Evolutionary conservation across 2,888 invertebrate genomes (phyloP).

Genomic region (Meliscaeva auricollis): DNA sequence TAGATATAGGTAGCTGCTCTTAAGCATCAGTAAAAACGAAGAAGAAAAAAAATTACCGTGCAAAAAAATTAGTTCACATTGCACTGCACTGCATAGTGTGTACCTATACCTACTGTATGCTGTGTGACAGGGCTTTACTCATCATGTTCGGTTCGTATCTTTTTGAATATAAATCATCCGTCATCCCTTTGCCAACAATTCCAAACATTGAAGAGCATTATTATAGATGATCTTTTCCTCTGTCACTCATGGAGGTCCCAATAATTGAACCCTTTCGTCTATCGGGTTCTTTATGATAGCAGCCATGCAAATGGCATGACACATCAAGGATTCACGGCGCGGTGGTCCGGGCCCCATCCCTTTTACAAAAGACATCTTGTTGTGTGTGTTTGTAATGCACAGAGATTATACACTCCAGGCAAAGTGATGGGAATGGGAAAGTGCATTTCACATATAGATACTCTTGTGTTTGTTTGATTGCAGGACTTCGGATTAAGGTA

Average conservation of each 20-base stretch:
- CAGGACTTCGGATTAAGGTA: constrained; percentile 74
- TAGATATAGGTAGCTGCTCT: constrained; percentile 14
- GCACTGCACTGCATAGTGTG: not conserved
- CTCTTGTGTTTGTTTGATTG: constrained; percentile 68
- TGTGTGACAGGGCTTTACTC: constrained; percentile 60
- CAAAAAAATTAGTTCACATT: constrained; percentile 75
- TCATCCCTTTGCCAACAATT: constrained; percentile 57
- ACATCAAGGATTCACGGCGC: constrained; percentile 41
- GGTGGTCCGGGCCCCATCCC: constrained; percentile 8
- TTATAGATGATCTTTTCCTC: constrained; percentile 74
- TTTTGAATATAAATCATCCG: constrained; percentile 61
- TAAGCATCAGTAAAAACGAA: constrained; percentile 24
- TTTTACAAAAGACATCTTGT: constrained; percentile 28
- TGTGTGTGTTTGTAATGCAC: constrained; percentile 50
- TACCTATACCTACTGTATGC: no score
- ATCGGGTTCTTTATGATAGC: constrained; percentile 60
- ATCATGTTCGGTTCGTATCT: constrained; percentile 54
- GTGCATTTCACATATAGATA: constrained; percentile 38
- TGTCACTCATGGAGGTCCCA: constrained; percentile 72
- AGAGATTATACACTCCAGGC: constrained; percentile 57
- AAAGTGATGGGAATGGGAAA: constrained; percentile 59
- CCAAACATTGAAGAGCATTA: constrained; percentile 73
- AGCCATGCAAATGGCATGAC: constrained; percentile 73
- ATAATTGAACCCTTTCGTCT: constrained; percentile 70
- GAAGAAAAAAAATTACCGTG: constrained; percentile 33